Conservation (phyloP, 37 sponge, comb jelly and placozoan genomes). For the Petrosia ficiformis region DNA sequence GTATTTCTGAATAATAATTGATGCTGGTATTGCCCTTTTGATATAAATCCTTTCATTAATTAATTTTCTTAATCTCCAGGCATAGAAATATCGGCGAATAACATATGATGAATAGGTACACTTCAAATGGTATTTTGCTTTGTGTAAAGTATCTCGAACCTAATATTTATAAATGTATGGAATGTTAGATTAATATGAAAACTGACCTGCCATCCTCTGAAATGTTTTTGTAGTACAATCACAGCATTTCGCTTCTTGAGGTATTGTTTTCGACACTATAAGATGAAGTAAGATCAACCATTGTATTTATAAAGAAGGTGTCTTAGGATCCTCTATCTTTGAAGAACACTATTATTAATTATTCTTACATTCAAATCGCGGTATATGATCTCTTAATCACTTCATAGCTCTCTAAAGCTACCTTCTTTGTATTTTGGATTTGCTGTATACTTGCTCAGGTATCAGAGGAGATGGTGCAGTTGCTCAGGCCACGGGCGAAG, state of each 20-base stretch:
- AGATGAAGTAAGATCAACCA: neutral
- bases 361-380: no score
- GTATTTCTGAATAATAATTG: conserved; percentile 57
- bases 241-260: conserved; percentile 31
- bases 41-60: conserved; percentile 5
- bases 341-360: no score
- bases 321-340: no score
- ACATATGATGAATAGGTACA: neutral
- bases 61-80: conserved; percentile 7
- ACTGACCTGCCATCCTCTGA: conserved; percentile 54
- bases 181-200: neutral
- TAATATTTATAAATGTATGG: neutral
- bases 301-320: neutral
- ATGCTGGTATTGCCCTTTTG: conserved; percentile 14
- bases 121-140: no score
- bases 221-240: conserved; percentile 62
- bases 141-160: neutral
- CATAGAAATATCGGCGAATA: neutral
- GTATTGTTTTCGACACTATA: conserved; percentile 12
- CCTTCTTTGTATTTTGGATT: no score
- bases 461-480: no score
- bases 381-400: no score
- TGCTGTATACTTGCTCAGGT: no score
- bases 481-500: no score
- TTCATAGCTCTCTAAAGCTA: no score